Base-by-base conservation (phyloP, 2,113 vertebrate species). In the Lagenorhynchus albirostris region DNA sequence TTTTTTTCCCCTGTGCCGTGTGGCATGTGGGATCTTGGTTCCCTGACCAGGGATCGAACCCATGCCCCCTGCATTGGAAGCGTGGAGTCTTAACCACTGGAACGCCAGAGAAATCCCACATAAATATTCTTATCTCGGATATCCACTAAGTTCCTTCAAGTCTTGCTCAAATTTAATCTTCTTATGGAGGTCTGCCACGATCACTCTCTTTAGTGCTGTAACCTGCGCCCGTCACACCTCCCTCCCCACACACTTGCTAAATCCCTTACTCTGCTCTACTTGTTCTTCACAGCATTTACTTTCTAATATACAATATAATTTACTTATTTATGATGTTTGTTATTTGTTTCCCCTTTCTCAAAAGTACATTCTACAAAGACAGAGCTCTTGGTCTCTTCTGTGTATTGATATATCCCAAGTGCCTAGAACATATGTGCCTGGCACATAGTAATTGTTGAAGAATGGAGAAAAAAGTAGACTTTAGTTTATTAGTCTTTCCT, bases 401-500 rank as follows among this genome's bases (percentile, higher is more conserved):
- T 65, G 88, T 63, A 88, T 8, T 94, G 47, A 70, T n/a, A 47
- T 17, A 93, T 18, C 12, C 58, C 13, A 70, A 92, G 23, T 36
- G 20, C 31, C 58, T 87, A 88, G 33, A 87, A 91, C 8, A 89
- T 21, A 77, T 21, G 47, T 58, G 44, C 38, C 29, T 55, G 38
- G 53, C 17, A 95, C n/a, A 90, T 3, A 82, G 6, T 26, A 74
- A 21, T 17, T 73, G 17, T 3, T 79, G n/a, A 88, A 95, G 8
- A 97, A 70, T 77, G 62, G 79, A 93, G 90, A 91, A 92, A 95
- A 93, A 29, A 50, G 33, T 20, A 55, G 44, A 91, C 44, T 67
- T 73, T 67, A 29, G 10, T 79, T 93, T 53, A 73, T 68, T 62
- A 73, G 17, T 70, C 15, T 81, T 91, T 86, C 26, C 26, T 63